Evolutionary conservation across 2,888 invertebrate genomes (phyloP).

Genomic region (Spialia ferax): DNA sequence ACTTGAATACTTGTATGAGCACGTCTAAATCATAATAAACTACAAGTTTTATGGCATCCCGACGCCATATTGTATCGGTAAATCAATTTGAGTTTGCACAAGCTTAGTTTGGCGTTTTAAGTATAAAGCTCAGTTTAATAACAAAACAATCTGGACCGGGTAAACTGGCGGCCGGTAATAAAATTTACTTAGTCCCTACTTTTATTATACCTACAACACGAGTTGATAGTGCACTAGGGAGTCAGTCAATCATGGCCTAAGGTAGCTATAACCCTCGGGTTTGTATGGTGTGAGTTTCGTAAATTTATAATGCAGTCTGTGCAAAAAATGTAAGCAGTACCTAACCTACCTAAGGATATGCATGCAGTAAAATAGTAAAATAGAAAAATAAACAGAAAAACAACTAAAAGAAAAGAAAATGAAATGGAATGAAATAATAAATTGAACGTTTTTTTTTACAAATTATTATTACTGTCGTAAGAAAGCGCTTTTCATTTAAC

Average conservation of each 20-base stretch:
- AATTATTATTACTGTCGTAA: no score
- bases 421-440: no score
- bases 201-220: conserved; percentile 34
- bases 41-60: conserved; percentile 31
- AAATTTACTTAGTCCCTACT: conserved; percentile 32
- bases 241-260: neutral
- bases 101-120: conserved; percentile 40
- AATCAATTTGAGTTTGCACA: conserved; percentile 39
- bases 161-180: conserved; percentile 32
- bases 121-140: conserved; percentile 40
- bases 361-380: no score
- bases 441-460: no score
- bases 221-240: conserved; percentile 17
- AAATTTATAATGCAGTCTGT: no score
- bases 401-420: no score
- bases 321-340: no score
- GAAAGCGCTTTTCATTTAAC: no score
- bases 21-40: conserved; percentile 27
- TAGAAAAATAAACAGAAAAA: no score
- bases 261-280: no score
- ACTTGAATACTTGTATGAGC: conserved; percentile 6
- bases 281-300: no score
- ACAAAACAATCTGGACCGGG: conserved; percentile 39
- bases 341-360: no score
- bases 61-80: conserved; percentile 36